Evolutionary conservation across 2,113 vertebrate species (phyloP).

Genomic region (Mustelus asterias): DNA sequence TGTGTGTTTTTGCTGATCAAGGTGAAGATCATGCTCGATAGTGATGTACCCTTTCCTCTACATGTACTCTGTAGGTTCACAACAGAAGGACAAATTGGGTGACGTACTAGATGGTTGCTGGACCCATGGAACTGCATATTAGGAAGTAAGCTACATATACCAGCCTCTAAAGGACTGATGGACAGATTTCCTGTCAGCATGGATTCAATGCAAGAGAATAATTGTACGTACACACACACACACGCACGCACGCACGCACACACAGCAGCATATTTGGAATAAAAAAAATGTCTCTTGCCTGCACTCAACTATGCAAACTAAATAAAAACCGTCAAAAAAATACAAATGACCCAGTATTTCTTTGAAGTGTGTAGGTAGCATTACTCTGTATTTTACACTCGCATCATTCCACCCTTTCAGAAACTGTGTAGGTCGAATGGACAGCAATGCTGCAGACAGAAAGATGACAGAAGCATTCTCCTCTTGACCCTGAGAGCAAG

Average conservation of each 20-base stretch:
- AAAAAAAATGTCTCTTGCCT: not conserved
- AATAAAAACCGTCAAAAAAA: not conserved
- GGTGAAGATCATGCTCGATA: not conserved
- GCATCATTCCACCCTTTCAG: slow-evolving; percentile 1
- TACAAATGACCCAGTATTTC: not conserved
- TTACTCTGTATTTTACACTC: not conserved
- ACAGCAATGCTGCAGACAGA: slow-evolving; percentile 38
- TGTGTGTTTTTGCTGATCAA: not conserved
- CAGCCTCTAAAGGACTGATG: too few species aligned
- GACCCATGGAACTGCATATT: not conserved
- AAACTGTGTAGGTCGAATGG: slow-evolving; percentile 22
- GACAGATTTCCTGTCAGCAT: not conserved
- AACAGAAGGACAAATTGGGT: not conserved
- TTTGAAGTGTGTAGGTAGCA: not conserved
- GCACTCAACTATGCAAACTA: not conserved
- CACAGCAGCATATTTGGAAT: not conserved
- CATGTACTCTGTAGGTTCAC: not conserved
- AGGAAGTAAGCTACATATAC: too few species aligned
- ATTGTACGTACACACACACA: not conserved
- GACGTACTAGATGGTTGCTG: not conserved
- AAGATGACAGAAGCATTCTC: slow-evolving; percentile 23
- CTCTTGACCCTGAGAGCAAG: slow-evolving; percentile 34
- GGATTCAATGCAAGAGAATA: not conserved
- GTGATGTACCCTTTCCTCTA: not conserved
- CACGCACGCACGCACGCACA: not conserved